Evolutionary conservation across 2,888 invertebrate genomes (phyloP).

Genomic region (Boloria selene): DNA sequence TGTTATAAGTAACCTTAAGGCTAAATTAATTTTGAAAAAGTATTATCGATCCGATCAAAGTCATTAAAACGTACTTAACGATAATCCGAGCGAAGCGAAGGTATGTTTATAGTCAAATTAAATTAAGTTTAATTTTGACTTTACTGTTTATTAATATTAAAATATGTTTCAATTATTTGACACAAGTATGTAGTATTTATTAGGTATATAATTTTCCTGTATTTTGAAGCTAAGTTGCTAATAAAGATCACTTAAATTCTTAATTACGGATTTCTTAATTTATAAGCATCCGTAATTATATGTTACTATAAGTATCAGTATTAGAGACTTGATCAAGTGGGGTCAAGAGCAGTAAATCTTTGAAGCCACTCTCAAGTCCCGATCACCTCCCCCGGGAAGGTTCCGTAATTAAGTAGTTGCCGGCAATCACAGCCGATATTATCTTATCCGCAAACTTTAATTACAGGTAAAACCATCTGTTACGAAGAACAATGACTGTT

Average conservation of each 20-base stretch:
- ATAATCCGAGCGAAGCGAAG: no score
- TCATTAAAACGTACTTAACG: no score
- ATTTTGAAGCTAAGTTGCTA: neutral
- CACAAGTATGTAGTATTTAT: no score
- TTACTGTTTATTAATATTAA: no score
- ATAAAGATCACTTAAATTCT: slow-evolving; percentile 2
- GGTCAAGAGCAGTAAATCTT: slow-evolving; percentile 72
- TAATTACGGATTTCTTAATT: slow-evolving; percentile 17
- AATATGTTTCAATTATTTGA: no score
- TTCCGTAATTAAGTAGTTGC: slow-evolving; percentile 68
- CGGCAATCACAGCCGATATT: slow-evolving; percentile 65
- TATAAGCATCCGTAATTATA: slow-evolving; percentile 48
- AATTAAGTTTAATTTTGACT: no score
- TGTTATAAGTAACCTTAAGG: no score
- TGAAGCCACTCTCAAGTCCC: slow-evolving; percentile 48
- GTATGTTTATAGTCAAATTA: no score
- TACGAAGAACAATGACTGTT: slow-evolving; percentile 31
- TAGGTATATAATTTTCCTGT: neutral
- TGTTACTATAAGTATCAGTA: slow-evolving; percentile 47
- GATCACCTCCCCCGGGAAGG: slow-evolving; percentile 54
- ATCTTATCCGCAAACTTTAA: slow-evolving; percentile 66
- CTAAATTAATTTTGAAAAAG: no score
- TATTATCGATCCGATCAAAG: no score
- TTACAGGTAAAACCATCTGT: slow-evolving; percentile 50
- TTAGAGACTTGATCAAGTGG: slow-evolving; percentile 54